phyloP scores from a whole-genome alignment of 2,888 invertebrate genomes.

The Drosophila kuntzei region DNA sequence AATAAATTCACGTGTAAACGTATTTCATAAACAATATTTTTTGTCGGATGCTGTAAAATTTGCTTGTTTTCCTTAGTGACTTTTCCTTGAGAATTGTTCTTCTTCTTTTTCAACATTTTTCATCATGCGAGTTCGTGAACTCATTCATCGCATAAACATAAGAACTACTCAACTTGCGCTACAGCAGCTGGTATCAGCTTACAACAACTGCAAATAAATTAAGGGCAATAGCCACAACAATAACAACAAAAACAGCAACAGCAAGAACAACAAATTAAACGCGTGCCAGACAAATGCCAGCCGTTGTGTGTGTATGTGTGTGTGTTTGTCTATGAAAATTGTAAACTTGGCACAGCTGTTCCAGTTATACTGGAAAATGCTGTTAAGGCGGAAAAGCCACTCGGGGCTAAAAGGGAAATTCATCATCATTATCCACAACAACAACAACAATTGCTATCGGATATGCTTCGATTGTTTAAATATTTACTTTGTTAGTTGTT shows the following conservation, averaged over 20 bases:
- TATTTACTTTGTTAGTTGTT: conserved; percentile 57
- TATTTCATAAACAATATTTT: too few species aligned
- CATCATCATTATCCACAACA: conserved; percentile 31
- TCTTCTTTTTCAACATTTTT: background rate
- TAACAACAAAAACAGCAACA: conserved; percentile 20
- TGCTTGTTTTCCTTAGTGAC: too few species aligned
- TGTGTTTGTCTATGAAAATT: conserved; percentile 30
- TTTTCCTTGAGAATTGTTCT: too few species aligned
- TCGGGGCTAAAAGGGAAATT: conserved; percentile 16
- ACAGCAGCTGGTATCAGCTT: conserved; percentile 51
- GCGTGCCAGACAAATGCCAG: conserved; percentile 32
- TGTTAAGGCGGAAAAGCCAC: conserved; percentile 26
- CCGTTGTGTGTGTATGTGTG: conserved; percentile 12
- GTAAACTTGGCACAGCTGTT: conserved; percentile 55
- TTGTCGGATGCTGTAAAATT: too few species aligned
- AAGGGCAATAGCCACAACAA: conserved; percentile 54
- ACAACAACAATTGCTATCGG: conserved; percentile 11
- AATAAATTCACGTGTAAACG: too few species aligned
- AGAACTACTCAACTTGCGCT: background rate
- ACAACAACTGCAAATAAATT: conserved; percentile 55
- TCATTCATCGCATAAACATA: conserved; percentile 46
- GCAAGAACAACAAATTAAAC: conserved; percentile 31
- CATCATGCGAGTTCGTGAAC: background rate
- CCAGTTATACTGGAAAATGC: conserved; percentile 37
- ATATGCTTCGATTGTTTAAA: conserved; percentile 55